phyloP scores from a whole-genome alignment of 2,797 vertebrate species.

The Eupleurogrammus muticus region DNA sequence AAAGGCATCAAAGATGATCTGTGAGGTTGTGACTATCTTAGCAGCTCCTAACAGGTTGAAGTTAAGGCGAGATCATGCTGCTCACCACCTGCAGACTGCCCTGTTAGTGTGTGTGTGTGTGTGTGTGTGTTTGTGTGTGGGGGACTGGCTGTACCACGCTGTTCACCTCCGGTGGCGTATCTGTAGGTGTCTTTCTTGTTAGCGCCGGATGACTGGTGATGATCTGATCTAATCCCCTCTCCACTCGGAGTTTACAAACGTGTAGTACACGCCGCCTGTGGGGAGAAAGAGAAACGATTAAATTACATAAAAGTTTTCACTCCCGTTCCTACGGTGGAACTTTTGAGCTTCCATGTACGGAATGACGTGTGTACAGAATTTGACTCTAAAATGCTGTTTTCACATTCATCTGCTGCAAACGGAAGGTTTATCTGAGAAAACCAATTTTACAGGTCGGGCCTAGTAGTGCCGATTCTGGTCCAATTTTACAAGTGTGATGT shows the following conservation, averaged over 20 bases:
- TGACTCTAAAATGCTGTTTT: too few relatives aligned
- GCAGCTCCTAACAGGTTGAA: slow-evolving; percentile 51
- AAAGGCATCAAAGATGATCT: slow-evolving; percentile 41
- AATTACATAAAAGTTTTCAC: neutral
- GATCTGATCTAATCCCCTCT: slow-evolving; percentile 62
- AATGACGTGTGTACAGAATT: too few relatives aligned
- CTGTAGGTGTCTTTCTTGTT: slow-evolving; percentile 76
- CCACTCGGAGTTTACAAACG: slow-evolving; percentile 48
- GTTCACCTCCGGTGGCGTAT: slow-evolving; percentile 73
- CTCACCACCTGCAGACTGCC: slow-evolving; percentile 60
- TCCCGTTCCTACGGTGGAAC: too few relatives aligned
- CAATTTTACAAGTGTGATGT: too few relatives aligned
- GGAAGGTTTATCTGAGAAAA: too few relatives aligned
- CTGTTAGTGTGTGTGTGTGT: slow-evolving; percentile 39
- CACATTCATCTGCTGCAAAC: too few relatives aligned
- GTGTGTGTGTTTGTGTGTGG: slow-evolving; percentile 37
- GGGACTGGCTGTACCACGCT: slow-evolving; percentile 67
- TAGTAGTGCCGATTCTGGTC: too few relatives aligned
- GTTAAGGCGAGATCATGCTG: slow-evolving; percentile 54
- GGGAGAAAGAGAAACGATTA: slow-evolving; percentile 11
- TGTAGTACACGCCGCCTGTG: slow-evolving; percentile 28
- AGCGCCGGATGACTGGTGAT: slow-evolving; percentile 71
- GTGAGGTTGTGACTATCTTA: slow-evolving; percentile 46
- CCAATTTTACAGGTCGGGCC: too few relatives aligned
- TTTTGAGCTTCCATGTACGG: too few relatives aligned